These are phyloP conservation scores for Apeltes quadracus DNA, from an alignment of 2,113 vertebrate species.

Conservation along the genomic window DNA sequence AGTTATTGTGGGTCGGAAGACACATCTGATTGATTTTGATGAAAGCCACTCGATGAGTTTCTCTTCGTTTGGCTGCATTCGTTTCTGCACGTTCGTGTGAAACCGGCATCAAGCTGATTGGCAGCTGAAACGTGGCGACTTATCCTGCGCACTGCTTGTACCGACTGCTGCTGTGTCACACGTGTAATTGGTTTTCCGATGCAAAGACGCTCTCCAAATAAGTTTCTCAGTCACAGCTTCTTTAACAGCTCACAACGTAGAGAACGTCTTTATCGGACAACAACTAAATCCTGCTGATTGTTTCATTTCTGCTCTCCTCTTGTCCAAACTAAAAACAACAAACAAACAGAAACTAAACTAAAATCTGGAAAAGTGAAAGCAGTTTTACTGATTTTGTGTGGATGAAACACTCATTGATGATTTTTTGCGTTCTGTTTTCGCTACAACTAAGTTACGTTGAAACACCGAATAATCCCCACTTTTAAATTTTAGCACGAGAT, in stretches of 20 bases:
- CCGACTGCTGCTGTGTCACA: background rate
- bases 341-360: background rate
- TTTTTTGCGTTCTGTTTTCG: background rate
- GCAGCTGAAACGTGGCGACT: background rate
- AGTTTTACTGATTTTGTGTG: conserved; percentile 2
- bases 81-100: background rate
- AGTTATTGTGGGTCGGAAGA: background rate
- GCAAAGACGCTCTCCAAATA: conserved; percentile 3
- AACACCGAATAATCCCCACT: background rate
- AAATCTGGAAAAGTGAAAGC: conserved; percentile 9
- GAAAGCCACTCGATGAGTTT: background rate
- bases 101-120: background rate
- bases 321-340: background rate
- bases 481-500: background rate
- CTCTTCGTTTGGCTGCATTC: background rate
- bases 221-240: conserved; percentile 25
- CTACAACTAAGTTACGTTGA: background rate
- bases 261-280: conserved; percentile 17
- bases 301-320: background rate
- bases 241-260: conserved; percentile 29
- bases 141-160: background rate
- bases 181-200: background rate
- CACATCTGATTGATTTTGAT: background rate
- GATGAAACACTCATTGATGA: background rate
- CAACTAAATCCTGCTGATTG: background rate